Evolutionary conservation across 2,113 vertebrate species (phyloP).

Genomic region (Grus americana): DNA sequence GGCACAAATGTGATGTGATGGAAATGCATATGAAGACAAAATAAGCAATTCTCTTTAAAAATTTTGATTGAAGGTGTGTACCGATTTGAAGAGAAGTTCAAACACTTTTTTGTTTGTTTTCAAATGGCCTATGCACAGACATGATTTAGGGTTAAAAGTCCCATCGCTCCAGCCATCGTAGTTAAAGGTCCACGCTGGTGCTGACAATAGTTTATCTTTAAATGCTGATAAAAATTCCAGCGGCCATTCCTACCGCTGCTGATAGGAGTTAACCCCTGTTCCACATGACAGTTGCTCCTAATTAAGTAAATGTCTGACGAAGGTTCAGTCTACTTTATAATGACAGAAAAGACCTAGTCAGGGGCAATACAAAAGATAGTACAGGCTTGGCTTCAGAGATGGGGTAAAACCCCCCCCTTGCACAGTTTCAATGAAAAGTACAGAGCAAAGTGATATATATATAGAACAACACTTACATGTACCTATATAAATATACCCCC

Average conservation of each 20-base stretch:
- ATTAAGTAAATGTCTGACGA: neutral
- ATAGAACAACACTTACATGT: neutral
- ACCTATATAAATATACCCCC: neutral
- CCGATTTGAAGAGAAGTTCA: neutral
- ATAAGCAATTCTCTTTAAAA: neutral
- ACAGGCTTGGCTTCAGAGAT: neutral
- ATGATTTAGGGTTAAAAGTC: neutral
- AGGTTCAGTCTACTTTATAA: neutral
- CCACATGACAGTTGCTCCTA: neutral
- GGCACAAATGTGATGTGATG: neutral
- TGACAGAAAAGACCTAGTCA: neutral
- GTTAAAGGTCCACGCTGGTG: neutral
- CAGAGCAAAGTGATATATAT: neutral
- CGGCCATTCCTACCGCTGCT: neutral
- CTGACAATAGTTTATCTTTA: neutral
- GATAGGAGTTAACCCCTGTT: neutral
- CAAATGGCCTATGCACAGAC: neutral
- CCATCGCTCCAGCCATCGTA: neutral
- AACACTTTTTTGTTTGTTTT: neutral
- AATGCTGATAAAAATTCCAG: conserved; percentile 1
- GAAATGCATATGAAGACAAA: conserved; percentile 15
- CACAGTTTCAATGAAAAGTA: neutral
- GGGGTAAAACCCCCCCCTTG: neutral
- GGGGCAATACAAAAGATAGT: neutral
- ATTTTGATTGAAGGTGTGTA: neutral